A percentile compares a stretch with the other conserved stretches of the same genome.
Conservation (phyloP, 2,113 vertebrate genomes). For the Grus americana region DNA sequence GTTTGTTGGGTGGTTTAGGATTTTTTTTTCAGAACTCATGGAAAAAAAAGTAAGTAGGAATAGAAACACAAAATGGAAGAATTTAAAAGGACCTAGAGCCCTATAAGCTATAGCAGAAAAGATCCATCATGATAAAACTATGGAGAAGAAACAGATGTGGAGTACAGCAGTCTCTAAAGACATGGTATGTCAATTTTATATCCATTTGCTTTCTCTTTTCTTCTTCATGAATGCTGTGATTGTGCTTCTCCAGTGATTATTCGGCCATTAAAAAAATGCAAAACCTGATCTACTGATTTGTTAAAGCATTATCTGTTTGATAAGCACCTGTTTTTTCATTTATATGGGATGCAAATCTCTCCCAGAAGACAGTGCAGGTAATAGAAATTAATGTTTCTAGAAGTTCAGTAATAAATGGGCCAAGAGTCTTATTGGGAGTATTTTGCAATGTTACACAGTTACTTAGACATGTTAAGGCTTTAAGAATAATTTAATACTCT, state of each 20-base stretch:
- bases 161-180: constrained; percentile 10
- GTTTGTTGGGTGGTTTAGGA: background rate
- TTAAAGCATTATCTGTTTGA: background rate
- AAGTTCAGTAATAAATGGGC: background rate
- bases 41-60: background rate
- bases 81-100: constrained; percentile 32
- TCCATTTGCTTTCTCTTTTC: constrained; percentile 30
- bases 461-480: background rate
- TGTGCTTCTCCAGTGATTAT: constrained; percentile 30
- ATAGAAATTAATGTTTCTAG: background rate
- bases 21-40: background rate
- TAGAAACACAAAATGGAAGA: constrained; percentile 23
- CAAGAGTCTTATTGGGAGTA: background rate
- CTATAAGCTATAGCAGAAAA: constrained; percentile 14
- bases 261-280: background rate
- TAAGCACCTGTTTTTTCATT: background rate
- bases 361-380: background rate
- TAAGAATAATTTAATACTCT: background rate
- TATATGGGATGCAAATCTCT: constrained; percentile 8
- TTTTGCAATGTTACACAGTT: background rate
- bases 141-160: constrained; percentile 55
- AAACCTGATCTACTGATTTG: background rate
- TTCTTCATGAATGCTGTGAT: constrained; percentile 8
- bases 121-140: constrained; percentile 37
- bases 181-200: constrained; percentile 17